phyloP scores from a whole-genome alignment of 1,140 invertebrate genomes.

The Drosophila paulistorum region DNA sequence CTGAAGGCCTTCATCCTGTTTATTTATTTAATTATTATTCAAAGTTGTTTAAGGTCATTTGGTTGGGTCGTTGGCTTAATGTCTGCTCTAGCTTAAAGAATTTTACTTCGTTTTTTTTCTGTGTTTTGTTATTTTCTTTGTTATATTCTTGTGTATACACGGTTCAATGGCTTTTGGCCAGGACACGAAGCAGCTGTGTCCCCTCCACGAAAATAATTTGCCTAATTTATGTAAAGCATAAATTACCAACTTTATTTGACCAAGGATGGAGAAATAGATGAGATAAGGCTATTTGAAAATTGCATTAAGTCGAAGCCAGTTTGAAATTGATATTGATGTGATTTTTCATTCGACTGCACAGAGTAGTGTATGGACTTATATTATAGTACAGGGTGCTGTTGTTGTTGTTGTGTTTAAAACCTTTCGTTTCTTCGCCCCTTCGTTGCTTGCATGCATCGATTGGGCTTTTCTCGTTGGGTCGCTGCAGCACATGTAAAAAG shows the following conservation, averaged over 20 bases:
- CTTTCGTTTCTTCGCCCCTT: background rate
- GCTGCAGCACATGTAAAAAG: conserved; percentile 11
- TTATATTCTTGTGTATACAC: background rate
- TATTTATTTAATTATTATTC: conserved; percentile 79
- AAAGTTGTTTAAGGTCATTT: conserved; percentile 45
- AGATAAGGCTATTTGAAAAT: conserved; percentile 12
- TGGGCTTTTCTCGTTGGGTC: background rate
- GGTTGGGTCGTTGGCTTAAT: conserved; percentile 58
- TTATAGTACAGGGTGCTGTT: conserved; percentile 1
- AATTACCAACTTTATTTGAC: conserved; percentile 20
- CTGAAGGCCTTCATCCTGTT: conserved; percentile 42
- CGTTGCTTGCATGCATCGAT: conserved; percentile 22
- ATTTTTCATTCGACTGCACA: conserved; percentile 52
- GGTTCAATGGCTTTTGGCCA: conserved; percentile 58
- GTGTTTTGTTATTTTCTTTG: background rate
- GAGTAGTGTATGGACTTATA: background rate
- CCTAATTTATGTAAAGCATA: conserved; percentile 63
- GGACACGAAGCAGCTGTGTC: conserved; percentile 43
- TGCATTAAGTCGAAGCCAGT: conserved; percentile 40
- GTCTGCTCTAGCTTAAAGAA: conserved; percentile 40
- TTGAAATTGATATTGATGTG: conserved; percentile 29
- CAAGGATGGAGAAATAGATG: too few species aligned
- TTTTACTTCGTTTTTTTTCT: conserved; percentile 19
- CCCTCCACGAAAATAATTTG: conserved; percentile 43
- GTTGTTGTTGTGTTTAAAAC: too few species aligned